Percentiles rank a stretch among this genome's conserved stretches.
Conservation (phyloP, 2,888 invertebrate species). For the Ectobius pallidus region DNA sequence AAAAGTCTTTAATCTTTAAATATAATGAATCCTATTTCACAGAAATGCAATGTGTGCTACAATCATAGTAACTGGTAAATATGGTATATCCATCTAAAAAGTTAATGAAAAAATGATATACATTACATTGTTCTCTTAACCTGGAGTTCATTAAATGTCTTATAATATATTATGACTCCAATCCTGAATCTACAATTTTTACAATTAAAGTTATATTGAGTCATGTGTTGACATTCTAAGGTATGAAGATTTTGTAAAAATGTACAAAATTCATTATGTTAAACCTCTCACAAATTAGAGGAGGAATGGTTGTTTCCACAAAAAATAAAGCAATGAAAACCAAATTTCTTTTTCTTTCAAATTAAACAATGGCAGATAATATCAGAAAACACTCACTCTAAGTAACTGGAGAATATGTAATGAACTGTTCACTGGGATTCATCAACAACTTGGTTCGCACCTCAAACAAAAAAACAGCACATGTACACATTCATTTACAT, state of each 20-base stretch:
- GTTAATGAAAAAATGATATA: constrained; percentile 31
- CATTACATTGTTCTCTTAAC: constrained; percentile 14
- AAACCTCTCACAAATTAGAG: constrained; percentile 34
- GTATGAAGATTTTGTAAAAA: constrained; percentile 41
- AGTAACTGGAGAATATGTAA: constrained; percentile 9
- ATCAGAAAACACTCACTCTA: constrained; percentile 34
- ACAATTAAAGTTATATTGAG: constrained; percentile 25
- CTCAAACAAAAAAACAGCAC: constrained; percentile 14
- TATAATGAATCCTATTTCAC: constrained; percentile 24
- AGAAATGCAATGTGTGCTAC: constrained; percentile 30
- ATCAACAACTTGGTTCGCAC: constrained; percentile 11
- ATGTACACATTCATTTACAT: constrained; percentile 27
- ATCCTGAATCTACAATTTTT: constrained; percentile 28
- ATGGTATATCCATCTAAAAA: constrained; percentile 30
- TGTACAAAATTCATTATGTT: constrained; percentile 41
- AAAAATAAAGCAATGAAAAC: constrained; percentile 31
- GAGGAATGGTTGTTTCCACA: constrained; percentile 35
- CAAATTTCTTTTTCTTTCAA: constrained; percentile 12
- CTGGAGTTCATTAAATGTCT: constrained; percentile 27
- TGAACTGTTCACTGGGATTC: constrained; percentile 18
- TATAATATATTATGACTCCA: constrained; percentile 29
- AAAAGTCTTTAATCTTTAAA: constrained; percentile 30
- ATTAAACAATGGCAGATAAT: constrained; percentile 31
- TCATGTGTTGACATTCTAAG: constrained; percentile 28
- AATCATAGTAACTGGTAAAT: constrained; percentile 32